Evolutionary conservation across 2,797 vertebrate genomes (phyloP), one percentile per base, ranked within the genome.

Genomic region (Manis pentadactyla): DNA sequence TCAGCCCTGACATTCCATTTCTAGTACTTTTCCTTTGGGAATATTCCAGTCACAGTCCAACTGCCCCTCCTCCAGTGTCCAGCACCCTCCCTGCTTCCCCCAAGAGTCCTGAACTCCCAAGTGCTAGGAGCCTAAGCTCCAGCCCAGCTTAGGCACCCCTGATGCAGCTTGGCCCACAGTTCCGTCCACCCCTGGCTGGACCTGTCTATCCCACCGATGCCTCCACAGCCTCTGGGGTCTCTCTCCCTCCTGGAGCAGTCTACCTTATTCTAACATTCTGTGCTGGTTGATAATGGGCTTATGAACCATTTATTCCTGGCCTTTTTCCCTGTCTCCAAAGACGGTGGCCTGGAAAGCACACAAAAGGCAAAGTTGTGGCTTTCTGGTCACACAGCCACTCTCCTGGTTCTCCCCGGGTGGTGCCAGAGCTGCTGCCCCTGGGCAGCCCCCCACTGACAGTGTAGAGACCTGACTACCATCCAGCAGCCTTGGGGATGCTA

Each of bases 21-120:
- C 88, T 49, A 49, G 77, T 49, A 90, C 64, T 46, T 34, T 79
- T 42, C 37, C 63, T 79, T 27, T 18, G 87, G 29, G 29, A 79
- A 42, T 7, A 46, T 69, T 71, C 37, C 31, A 59, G 3, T 11
- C 64, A 29, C 39, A 4, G 51, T 13, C 63, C 63, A 57, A 25
- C 49, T 61, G 53, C 39, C 31, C 5, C 39, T 37, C 55, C 31
- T n/a, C n/a, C n/a, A n/a, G n/a, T n/a, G n/a, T 39, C 4, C 7
- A 46, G 39, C 23, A 14, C 18, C 31, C 37, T 59, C 31, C 29
- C 29, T 34, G 29, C 49, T 46, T 79, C 25, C 5, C 88, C 63
- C 4, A 18, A 51, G 77, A 71, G 49, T 23, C 59, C 34, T 77
- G 25, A 89, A 31, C 87, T 63, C n/a, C 46, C 9, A 31, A 5